These are phyloP conservation scores for Brachionus calyciflorus DNA, from an alignment of 1,140 invertebrate genomes.

Conservation along the genomic window DNA sequence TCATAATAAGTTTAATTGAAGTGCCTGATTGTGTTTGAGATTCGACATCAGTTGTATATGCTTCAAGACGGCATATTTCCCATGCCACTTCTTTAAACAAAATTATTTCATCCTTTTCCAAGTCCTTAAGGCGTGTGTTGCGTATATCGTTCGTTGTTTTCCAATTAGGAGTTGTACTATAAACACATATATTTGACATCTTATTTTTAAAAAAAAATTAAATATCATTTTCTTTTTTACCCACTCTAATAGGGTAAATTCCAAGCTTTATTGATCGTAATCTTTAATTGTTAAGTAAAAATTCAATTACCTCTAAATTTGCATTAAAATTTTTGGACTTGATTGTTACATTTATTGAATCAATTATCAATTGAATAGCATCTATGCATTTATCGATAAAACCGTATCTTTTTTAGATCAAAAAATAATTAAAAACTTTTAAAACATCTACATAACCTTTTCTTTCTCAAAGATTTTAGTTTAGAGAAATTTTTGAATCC, in stretches of 20 bases:
- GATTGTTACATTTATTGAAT: conserved; percentile 87
- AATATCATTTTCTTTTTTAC: no score
- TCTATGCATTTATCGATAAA: conserved; percentile 93
- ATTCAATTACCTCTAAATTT: conserved; percentile 72
- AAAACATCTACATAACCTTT: no score
- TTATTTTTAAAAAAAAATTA: conserved; percentile 72
- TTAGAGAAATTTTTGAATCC: no score
- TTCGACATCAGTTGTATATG: conserved; percentile 56
- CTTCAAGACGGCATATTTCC: conserved; percentile 91
- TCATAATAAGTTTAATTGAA: conserved; percentile 85
- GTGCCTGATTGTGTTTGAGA: conserved; percentile 61
- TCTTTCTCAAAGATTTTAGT: no score
- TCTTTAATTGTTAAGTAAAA: no score
- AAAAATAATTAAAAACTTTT: conserved; percentile 64
- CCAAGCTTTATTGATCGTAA: no score
- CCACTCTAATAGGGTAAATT: no score
- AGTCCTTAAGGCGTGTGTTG: conserved; percentile 83
- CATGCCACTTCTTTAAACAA: conserved; percentile 97
- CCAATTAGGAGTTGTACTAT: conserved; percentile 88
- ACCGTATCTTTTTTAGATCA: conserved; percentile 69
- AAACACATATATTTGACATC: conserved; percentile 72
- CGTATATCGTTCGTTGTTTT: conserved; percentile 73
- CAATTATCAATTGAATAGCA: conserved; percentile 90
- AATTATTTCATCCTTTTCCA: conserved; percentile 78
- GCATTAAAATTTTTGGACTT: conserved; percentile 88